These are phyloP conservation scores for Echinometra lucunter DNA, from an alignment of 53 echinoderm and acorn worm genomes.

Conservation along the genomic window DNA sequence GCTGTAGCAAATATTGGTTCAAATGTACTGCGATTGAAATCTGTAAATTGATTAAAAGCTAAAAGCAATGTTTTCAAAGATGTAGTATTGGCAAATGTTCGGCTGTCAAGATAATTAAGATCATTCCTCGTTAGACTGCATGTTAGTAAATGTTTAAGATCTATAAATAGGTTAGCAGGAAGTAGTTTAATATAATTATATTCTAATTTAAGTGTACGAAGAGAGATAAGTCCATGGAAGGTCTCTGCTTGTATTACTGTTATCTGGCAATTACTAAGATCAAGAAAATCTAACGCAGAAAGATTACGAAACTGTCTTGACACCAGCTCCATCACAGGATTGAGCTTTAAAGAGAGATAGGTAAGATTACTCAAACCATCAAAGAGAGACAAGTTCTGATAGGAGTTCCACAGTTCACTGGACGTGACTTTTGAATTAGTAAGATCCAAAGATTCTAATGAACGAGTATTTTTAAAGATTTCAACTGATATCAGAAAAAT, in stretches of 20 bases:
- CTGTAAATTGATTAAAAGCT: neutral
- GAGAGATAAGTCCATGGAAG: neutral
- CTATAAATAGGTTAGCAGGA: neutral
- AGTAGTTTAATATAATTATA: neutral
- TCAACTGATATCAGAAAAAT: neutral
- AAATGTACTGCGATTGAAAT: conserved; percentile 1
- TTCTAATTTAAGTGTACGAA: neutral
- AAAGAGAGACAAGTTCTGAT: neutral
- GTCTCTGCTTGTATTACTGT: neutral
- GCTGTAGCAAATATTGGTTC: neutral
- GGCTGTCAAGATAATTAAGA: neutral
- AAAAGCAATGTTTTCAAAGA: neutral
- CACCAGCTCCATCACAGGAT: neutral
- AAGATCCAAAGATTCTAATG: neutral
- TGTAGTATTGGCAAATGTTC: neutral
- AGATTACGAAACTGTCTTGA: neutral
- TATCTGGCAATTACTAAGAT: neutral
- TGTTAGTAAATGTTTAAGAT: neutral
- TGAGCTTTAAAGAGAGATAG: neutral
- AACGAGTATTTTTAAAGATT: neutral
- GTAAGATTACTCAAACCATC: neutral
- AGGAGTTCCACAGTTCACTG: neutral
- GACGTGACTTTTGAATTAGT: neutral
- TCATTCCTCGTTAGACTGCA: neutral
- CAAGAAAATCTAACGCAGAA: neutral